Evolutionary conservation across 2,797 vertebrate genomes (phyloP), one percentile per base, ranked within the genome.

Genomic region (Telmatherina bonti): DNA sequence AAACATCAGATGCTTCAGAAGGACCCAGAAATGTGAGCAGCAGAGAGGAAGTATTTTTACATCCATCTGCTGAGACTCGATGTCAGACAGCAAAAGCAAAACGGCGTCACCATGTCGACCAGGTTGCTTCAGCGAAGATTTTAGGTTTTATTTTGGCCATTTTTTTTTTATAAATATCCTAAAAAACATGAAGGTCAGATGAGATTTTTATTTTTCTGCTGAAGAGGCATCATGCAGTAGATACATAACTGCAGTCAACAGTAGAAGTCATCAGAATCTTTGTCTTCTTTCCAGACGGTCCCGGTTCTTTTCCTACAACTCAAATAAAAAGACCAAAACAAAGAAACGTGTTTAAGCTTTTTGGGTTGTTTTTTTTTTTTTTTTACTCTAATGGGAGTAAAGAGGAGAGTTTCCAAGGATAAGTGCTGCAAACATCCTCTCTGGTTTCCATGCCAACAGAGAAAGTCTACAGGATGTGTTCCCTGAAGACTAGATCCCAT

Each of bases 51-150:
- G 81, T 76, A 73, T 10, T 83, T 67, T 66, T 66, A 22, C 13
- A 71, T 54, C 24, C 62, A 74, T 33, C 31, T 9, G 7, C 31
- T 7, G 56, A 62, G 68, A 62, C 29, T 84, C 82, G 76, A 82
- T 78, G 77, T 45, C 16, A 76, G 79, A 68, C 7, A 36, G 62
- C 20, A 2, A 64, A 67, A 72, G 71, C 80, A 81, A 74, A 74
- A 71, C 73, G 59, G 61, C 41, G 41, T 58, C 2, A 20, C 43
- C 49, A 62, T 72, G 68, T 64, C 76, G 88, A 88, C 81, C 76
- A 62, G 45, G 63, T 65, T 27, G 58, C 75, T 53, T 78, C 57
- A 75, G 61, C 62, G 59, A 33, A 30, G 29, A 36, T 11, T 36
- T 36, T 36, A 16, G 53, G 62, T 31, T 55, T 67, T 75, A 72